Percentiles rank a stretch among this genome's conserved stretches.
Conservation (phyloP, 2,888 invertebrate genomes). For the Noctuana brunneofusca region DNA sequence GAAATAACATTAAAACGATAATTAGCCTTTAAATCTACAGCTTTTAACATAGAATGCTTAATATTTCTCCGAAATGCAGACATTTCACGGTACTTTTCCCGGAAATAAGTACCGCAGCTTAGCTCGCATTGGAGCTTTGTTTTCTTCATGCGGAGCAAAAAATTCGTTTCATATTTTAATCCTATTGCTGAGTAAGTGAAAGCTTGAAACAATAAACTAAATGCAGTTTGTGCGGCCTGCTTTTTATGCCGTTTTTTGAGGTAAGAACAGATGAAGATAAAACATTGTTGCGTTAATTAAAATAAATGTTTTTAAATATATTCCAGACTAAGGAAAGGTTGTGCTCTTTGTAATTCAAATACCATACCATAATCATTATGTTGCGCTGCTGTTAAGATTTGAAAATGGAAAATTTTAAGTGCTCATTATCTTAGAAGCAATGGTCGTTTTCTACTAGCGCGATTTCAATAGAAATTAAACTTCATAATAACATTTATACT, state of each 20-base stretch:
- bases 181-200: conserved; percentile 28
- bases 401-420: too few relatives aligned
- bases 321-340: too few relatives aligned
- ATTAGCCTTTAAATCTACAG: not conserved
- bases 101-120: conserved; percentile 24
- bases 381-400: too few relatives aligned
- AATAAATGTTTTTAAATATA: not conserved
- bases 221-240: conserved; percentile 20
- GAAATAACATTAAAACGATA: too few relatives aligned
- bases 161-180: conserved; percentile 31
- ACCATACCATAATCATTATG: too few relatives aligned
- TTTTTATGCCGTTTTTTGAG: conserved; percentile 7
- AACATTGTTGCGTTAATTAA: not conserved
- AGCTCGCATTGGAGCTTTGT: conserved; percentile 24
- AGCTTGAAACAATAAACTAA: conserved; percentile 30
- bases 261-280: not conserved
- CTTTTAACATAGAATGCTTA: conserved; percentile 5
- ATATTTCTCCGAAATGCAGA: conserved; percentile 24
- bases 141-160: conserved; percentile 30
- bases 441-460: too few relatives aligned
- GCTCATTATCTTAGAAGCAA: too few relatives aligned
- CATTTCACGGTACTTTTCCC: conserved; percentile 11
- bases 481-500: too few relatives aligned
- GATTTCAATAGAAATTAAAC: too few relatives aligned
- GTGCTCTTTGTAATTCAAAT: too few relatives aligned